Percentiles rank a stretch among this genome's conserved stretches.
Evolutionary conservation across 2,888 invertebrate genomes (phyloP).

Genomic region (Phrixothrix hirtus): DNA sequence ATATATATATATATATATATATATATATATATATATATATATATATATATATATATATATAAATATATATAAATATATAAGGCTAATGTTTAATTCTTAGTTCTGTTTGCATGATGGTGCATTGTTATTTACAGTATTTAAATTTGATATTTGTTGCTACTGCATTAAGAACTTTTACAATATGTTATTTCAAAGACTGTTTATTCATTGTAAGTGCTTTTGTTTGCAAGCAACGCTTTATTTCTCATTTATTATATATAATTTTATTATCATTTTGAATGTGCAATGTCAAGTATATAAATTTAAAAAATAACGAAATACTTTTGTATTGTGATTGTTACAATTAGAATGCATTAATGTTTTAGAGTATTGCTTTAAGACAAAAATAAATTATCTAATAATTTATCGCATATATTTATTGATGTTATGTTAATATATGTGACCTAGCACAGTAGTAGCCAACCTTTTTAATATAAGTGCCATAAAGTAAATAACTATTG

Average conservation of each 20-base stretch:
- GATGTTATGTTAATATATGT: not conserved
- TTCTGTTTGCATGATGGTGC: constrained; percentile 16
- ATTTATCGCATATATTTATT: too few relatives aligned
- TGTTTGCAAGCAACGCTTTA: too few relatives aligned
- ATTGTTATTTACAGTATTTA: constrained; percentile 18
- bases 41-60: too few relatives aligned
- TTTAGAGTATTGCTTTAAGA: not conserved
- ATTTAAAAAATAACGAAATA: not conserved
- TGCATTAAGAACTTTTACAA: constrained; percentile 4
- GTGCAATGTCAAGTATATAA: too few relatives aligned
- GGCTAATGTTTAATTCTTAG: constrained; percentile 5
- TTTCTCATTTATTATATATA: constrained; percentile 10
- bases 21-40: too few relatives aligned
- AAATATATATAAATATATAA: constrained; percentile 2
- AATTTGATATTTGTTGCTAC: constrained; percentile 13
- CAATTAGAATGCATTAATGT: not conserved
- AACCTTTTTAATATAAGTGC: too few relatives aligned
- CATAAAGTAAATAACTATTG: too few relatives aligned
- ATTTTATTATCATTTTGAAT: constrained; percentile 9
- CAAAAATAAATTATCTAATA: not conserved
- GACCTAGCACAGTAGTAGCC: not conserved
- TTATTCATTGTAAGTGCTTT: constrained; percentile 1
- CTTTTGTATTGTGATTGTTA: not conserved
- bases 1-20: too few relatives aligned
- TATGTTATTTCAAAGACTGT: constrained; percentile 13